Base-by-base conservation (phyloP, 2,888 invertebrate species). In the Agonopterix arenella region DNA sequence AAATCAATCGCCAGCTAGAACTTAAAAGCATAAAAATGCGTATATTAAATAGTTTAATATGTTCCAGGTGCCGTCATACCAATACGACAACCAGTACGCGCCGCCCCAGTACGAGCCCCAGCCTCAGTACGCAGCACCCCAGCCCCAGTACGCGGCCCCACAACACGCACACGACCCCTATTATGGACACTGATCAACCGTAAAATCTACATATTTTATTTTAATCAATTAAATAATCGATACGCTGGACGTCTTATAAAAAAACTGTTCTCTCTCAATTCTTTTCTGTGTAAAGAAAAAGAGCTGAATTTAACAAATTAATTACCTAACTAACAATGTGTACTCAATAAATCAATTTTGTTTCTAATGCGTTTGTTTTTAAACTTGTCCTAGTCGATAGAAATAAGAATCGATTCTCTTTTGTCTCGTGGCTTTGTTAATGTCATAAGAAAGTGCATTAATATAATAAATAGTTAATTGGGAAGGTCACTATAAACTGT, bases 401-500 rank as follows among this genome's bases (percentile, higher is more conserved):
- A 43, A 43, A 43, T 11, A n/a, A 11, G 11, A 11, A 11, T 28
- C 37, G 16, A 44, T 44, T 36, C 10, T 9, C 36, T 48, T 44
- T 43, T 44, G 36, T 37, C 41, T 43, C 36, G 43, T n/a, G 2
- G 63, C 59, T 59, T 61, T 53, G 60, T 65, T 61, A 60, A 72
- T 79, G 80, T 82, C 76, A 80, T 73, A 84, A 84, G 88, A 88
- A 86, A 88, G 86, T 88, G 84, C 80, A 84, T 81, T 84, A 83
- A 82, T 86, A 84, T 80, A 84, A 84, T 80, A 82, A 83, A 82
- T 80, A 74, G 66, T 80, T 86, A 85, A 86, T 86, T 82, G 82
- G 77, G 82, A 88, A 88, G 88, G 88, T 86, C 88, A 80, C 50
- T 45, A 40, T 68, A 64, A 66, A 73, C 70, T 71, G 70, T 70